phyloP scores from a whole-genome alignment of 2,797 vertebrate species.

The Gorsachius magnificus region DNA sequence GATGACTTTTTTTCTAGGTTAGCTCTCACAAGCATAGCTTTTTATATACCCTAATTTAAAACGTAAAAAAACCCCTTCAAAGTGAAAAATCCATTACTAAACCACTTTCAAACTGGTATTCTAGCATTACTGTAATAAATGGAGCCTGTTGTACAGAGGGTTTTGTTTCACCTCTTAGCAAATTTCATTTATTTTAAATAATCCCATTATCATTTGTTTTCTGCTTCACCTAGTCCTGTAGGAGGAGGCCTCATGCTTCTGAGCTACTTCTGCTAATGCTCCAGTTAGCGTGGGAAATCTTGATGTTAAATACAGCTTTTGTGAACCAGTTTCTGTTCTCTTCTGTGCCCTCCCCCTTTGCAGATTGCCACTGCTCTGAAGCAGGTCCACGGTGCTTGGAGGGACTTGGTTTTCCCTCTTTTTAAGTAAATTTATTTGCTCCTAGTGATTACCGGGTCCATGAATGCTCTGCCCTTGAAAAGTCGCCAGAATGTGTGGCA shows the following conservation, averaged over 20 bases:
- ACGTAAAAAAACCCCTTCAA: not conserved
- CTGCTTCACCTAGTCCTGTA: not conserved
- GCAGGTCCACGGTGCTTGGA: not conserved
- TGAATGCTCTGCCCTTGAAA: not conserved
- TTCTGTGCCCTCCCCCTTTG: not conserved
- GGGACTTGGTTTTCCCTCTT: not conserved
- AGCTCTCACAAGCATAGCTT: not conserved
- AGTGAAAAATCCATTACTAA: not conserved
- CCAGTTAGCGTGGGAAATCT: slow-evolving; percentile 6
- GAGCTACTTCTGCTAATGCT: slow-evolving; percentile 8
- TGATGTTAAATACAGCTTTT: not conserved
- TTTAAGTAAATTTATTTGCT: not conserved
- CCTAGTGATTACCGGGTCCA: not conserved
- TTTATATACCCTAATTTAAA: slow-evolving; percentile 46
- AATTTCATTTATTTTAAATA: slow-evolving; percentile 31
- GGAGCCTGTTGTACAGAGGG: not conserved
- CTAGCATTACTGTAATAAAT: not conserved
- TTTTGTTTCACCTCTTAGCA: slow-evolving; percentile 38
- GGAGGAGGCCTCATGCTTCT: not conserved
- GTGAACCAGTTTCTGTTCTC: not conserved
- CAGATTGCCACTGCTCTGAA: not conserved
- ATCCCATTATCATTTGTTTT: slow-evolving; percentile 37
- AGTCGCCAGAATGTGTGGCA: not conserved
- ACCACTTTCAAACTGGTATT: not conserved
- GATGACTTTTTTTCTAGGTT: slow-evolving; percentile 3